These are phyloP conservation scores for Syndactyla subalaris DNA, from an alignment of 2,797 vertebrate species.

Conservation along the genomic window DNA sequence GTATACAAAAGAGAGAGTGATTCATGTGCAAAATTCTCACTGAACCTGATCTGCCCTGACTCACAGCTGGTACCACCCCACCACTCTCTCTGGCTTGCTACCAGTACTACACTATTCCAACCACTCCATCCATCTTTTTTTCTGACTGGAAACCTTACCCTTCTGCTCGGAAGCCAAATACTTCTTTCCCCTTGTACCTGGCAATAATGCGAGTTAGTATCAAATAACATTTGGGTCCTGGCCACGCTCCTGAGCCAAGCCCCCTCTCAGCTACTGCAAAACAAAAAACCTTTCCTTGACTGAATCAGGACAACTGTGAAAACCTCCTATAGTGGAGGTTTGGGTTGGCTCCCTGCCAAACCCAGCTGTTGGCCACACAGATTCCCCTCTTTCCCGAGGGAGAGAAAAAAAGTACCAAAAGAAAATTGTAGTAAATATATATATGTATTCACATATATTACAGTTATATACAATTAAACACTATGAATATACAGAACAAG, in stretches of 20 bases:
- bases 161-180: neutral
- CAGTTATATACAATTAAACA: no score
- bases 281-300: no score
- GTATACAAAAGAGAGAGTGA: neutral
- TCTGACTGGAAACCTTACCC: fast-evolving
- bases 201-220: neutral
- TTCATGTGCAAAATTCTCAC: fast-evolving
- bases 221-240: neutral
- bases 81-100: fast-evolving
- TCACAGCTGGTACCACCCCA: neutral
- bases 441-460: no score
- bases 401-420: no score
- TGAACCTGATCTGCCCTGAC: fast-evolving
- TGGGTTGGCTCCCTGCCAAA: no score
- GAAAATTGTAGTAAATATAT: no score
- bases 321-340: neutral
- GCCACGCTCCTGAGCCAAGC: neutral
- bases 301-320: neutral
- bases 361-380: no score
- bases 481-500: no score
- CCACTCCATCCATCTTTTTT: fast-evolving
- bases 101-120: no score
- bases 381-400: no score
- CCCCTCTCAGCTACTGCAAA: neutral
- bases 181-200: neutral